Base-by-base conservation (phyloP, 2,888 invertebrate species). In the Drosophila cracens region DNA sequence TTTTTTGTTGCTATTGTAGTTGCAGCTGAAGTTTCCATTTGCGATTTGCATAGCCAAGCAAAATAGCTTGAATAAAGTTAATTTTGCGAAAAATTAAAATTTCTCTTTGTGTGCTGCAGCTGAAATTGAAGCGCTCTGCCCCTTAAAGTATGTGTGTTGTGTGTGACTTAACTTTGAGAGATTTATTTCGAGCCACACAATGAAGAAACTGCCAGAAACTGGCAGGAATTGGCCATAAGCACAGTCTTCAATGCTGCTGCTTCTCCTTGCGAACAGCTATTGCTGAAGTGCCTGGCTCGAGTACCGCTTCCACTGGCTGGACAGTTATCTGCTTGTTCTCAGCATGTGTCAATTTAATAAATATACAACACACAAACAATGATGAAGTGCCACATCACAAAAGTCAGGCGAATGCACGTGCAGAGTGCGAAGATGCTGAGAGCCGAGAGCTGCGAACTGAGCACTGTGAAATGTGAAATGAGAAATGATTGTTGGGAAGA, bases 321-420 rank as follows among this genome's bases (percentile, higher is more conserved):
- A 38, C 68, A 81, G 74, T 64, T 80, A 68, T 78, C 82, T 75
- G 74, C 57, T 33, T 60, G 76, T 81, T 88, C 88, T 83, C 87
- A 87, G 88, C 81, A 86, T 83, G 88, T 87, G 86, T 87, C 88
- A 87, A 87, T 87, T 87, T 86, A 79, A 88, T 83, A 88, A 82
- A 76, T 76, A 56, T 60, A 83, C 66, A 80, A 78, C 56, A 74
- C 81, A 83, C 72, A 79, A 81, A 81, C 76, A 81, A 75, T 83
- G 76, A 81, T 83, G 74, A 74, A 83, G 70, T 66, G 71, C 65
- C 71, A n/a, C 34, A 57, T 10, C 29, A 58, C 61, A 61, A 54
- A 48, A 67, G 61, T 56, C 52, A 48, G 46, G 52, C 33, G 67
- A 53, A 54, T 48, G 69, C 73, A 72, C 74, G 78, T 80, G 54